Conservation (phyloP, 2,113 vertebrate genomes). For the Actenoides hombroni region DNA sequence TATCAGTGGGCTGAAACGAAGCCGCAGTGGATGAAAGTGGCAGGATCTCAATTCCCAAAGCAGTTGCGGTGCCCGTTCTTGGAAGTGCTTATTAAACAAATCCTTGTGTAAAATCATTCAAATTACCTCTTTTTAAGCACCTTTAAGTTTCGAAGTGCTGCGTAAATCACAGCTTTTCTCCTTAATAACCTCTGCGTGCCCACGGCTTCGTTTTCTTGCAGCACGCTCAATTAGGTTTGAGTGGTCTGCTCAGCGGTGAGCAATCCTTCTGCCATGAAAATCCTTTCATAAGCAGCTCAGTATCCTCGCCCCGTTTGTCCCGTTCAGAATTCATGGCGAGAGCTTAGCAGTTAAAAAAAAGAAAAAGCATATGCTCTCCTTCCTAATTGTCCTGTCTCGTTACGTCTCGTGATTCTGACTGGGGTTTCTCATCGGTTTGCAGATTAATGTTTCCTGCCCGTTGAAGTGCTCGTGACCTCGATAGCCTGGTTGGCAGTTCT, state of each 20-base stretch:
- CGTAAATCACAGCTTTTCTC: neutral
- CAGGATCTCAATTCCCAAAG: neutral
- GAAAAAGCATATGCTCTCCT: neutral
- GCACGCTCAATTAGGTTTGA: neutral
- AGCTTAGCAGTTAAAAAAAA: neutral
- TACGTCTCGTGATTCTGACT: neutral
- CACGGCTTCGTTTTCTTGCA: neutral
- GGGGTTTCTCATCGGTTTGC: neutral
- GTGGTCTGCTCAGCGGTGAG: neutral
- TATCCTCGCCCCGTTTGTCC: neutral
- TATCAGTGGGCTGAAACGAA: neutral
- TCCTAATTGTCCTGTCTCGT: neutral
- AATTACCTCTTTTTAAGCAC: neutral
- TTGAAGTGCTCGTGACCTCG: neutral
- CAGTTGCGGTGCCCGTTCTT: neutral
- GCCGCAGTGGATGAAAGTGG: neutral
- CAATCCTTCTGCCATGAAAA: neutral
- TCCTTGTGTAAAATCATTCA: slow-evolving; percentile 3
- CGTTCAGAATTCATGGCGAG: neutral
- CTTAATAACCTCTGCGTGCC: neutral
- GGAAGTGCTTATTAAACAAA: neutral
- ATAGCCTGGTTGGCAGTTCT: neutral
- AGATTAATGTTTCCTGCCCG: neutral
- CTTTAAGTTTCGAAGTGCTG: neutral
- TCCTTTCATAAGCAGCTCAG: neutral